These are phyloP conservation scores for Phyllotis vaccarum DNA, from an alignment of 2,797 vertebrate genomes.

Conservation along the genomic window DNA sequence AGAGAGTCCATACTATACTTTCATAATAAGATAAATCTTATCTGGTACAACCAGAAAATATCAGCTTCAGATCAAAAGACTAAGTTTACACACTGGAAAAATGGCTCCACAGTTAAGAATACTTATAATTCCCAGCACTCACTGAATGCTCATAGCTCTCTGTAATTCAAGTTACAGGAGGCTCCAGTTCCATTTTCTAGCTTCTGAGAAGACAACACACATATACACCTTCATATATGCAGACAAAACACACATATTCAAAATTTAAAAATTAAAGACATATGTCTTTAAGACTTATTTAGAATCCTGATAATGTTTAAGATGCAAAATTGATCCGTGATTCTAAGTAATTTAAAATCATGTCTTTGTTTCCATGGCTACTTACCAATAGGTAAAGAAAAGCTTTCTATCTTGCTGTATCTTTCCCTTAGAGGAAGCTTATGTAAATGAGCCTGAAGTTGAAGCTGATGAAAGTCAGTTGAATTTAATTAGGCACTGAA, in stretches of 20 bases:
- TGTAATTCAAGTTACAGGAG: not conserved
- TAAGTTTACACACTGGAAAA: not conserved
- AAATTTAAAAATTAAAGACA: not conserved
- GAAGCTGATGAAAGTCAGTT: not conserved
- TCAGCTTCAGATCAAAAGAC: not conserved
- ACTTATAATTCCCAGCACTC: not conserved
- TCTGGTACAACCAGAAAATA: not conserved
- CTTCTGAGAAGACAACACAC: not conserved
- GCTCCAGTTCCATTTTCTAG: not conserved
- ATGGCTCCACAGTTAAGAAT: not conserved
- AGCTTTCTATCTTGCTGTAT: not conserved
- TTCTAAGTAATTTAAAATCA: not conserved
- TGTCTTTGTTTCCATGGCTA: not conserved
- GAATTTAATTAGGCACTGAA: not conserved
- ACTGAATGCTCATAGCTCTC: not conserved
- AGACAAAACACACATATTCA: not conserved
- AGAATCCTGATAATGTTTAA: not conserved
- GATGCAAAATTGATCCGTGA: not conserved
- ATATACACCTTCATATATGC: not conserved
- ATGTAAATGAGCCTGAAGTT: not conserved
- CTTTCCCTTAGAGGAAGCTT: not conserved
- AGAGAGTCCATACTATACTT: not conserved
- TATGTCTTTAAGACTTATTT: not conserved
- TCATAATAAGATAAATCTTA: too few relatives aligned
- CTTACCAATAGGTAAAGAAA: not conserved